Evolutionary conservation across 2,113 vertebrate genomes (phyloP).

Genomic region (Neopipo cinnamomea): DNA sequence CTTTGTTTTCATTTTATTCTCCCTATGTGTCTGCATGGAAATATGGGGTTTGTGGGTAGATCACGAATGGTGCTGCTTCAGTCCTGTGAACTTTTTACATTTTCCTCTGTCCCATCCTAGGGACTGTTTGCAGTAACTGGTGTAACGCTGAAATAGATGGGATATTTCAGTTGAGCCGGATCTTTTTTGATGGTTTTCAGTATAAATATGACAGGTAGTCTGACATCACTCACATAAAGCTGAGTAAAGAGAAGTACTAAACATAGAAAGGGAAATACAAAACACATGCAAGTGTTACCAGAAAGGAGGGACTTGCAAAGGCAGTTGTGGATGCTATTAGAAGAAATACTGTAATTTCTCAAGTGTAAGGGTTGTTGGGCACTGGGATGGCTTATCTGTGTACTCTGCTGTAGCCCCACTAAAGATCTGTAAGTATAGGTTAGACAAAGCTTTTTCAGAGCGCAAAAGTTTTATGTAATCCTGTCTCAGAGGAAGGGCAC

Average conservation of each 20-base stretch:
- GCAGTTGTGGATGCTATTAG: background rate
- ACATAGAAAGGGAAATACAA: background rate
- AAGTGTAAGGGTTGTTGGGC: background rate
- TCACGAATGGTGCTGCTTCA: background rate
- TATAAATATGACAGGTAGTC: background rate
- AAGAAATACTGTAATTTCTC: background rate
- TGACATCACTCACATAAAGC: background rate
- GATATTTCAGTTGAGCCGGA: background rate
- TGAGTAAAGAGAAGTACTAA: background rate
- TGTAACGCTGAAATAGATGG: background rate
- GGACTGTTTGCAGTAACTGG: background rate
- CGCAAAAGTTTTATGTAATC: background rate
- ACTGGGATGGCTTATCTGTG: background rate
- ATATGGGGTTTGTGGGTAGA: background rate
- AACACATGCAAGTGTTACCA: background rate
- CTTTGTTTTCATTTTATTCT: background rate
- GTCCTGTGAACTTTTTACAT: background rate
- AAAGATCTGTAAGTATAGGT: background rate
- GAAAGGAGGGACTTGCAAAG: background rate
- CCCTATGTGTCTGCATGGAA: background rate
- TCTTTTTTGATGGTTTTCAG: background rate
- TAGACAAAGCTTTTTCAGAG: background rate
- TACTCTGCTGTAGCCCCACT: background rate
- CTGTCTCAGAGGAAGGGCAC: background rate
- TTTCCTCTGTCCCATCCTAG: background rate